Conservation (phyloP, 1,140 invertebrate genomes). For the Drosophila sechellia region DNA sequence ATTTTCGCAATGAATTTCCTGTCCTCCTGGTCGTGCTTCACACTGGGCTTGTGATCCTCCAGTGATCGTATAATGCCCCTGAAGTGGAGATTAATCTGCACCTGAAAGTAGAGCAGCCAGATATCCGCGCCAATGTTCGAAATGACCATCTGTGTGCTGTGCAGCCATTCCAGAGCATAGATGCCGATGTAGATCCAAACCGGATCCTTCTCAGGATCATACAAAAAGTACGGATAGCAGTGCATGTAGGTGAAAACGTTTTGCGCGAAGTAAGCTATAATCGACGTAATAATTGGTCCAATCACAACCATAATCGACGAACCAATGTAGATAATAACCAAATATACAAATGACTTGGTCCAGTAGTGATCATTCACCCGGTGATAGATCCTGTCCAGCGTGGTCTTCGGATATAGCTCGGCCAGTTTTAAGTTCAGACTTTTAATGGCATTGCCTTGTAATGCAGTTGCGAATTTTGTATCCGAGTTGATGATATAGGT, state of each 20-base stretch:
- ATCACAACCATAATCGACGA: constrained; percentile 48
- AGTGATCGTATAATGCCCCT: constrained; percentile 38
- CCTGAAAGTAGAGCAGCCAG: constrained; percentile 55
- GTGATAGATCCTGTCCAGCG: constrained; percentile 11
- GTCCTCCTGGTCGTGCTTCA: constrained; percentile 19
- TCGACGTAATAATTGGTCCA: constrained; percentile 34
- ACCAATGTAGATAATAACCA: constrained; percentile 31
- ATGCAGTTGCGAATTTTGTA: constrained; percentile 47
- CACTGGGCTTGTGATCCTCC: constrained; percentile 33
- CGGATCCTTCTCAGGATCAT: constrained; percentile 26
- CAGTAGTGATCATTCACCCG: constrained; percentile 57
- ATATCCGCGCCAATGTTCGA: constrained; percentile 53
- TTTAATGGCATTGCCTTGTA: constrained; percentile 23
- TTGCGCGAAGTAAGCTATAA: background rate
- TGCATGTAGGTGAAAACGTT: constrained; percentile 43
- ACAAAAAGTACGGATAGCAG: constrained; percentile 51
- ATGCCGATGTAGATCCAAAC: constrained; percentile 45
- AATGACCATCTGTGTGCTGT: constrained; percentile 50
- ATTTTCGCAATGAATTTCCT: constrained; percentile 41
- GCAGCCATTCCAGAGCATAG: constrained; percentile 44
- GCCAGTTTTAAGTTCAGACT: constrained; percentile 32
- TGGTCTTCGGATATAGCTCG: constrained; percentile 34
- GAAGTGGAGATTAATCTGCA: constrained; percentile 65
- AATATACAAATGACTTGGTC: constrained; percentile 10
- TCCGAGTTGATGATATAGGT: constrained; percentile 56